phyloP scores from a whole-genome alignment of 2,888 invertebrate species.

The Lepetodrilus schrolli region DNA sequence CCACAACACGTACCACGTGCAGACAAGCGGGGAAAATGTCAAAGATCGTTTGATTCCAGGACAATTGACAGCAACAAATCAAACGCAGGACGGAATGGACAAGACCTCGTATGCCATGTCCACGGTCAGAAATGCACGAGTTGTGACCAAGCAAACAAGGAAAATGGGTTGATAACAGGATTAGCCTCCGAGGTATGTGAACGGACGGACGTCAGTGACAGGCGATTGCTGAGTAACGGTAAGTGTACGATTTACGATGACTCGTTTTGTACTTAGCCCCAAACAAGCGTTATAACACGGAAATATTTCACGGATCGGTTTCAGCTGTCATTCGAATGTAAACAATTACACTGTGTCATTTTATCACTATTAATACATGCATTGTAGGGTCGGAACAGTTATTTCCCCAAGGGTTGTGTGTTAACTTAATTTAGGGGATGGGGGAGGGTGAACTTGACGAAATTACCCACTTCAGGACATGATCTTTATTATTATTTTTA shows the following conservation, averaged over 20 bases:
- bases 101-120: too few relatives aligned
- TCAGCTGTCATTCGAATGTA: background rate
- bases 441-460: too few relatives aligned
- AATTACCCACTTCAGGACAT: too few relatives aligned
- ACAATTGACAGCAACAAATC: background rate
- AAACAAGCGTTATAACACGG: background rate
- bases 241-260: background rate
- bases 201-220: background rate
- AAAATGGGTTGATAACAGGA: conserved; percentile 2
- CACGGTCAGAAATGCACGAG: background rate
- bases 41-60: background rate
- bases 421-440: too few relatives aligned
- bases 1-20: background rate
- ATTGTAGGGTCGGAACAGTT: too few relatives aligned
- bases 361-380: too few relatives aligned
- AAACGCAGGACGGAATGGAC: background rate
- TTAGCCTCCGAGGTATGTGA: background rate
- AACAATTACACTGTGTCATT: too few relatives aligned
- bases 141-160: background rate
- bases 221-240: conserved; percentile 1
- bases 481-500: too few relatives aligned
- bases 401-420: too few relatives aligned
- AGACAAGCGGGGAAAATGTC: background rate
- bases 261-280: background rate
- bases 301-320: conserved; percentile 1